Percentiles rank a stretch among this genome's conserved stretches.
These are phyloP conservation scores for Rhynchotus rufescens DNA, from an alignment of 2,797 vertebrate genomes.

Conservation along the genomic window DNA sequence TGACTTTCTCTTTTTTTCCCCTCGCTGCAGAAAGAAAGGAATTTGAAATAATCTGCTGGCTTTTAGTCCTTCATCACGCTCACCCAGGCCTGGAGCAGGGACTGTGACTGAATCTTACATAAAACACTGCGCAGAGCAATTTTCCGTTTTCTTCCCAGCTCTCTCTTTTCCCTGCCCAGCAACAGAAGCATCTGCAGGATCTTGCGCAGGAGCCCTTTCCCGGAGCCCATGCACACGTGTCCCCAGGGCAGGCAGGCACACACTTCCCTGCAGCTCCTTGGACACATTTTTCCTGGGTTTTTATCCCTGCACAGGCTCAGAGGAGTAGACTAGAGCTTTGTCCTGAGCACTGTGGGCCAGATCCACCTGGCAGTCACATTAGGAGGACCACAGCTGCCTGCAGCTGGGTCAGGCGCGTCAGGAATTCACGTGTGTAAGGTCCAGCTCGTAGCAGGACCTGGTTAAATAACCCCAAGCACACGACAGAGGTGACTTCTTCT, in stretches of 20 bases:
- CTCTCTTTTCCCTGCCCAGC: fast-evolving
- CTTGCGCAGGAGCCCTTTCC: background rate
- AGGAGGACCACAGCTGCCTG: background rate
- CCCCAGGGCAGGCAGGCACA: background rate
- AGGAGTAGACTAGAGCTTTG: background rate
- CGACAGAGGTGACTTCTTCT: background rate
- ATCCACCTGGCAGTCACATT: background rate
- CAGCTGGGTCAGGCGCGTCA: background rate
- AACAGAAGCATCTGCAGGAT: background rate
- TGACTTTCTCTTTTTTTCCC: background rate
- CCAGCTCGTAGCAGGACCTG: background rate
- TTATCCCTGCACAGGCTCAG: fast-evolving
- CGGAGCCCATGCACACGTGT: background rate
- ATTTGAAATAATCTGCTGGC: background rate
- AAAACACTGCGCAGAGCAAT: slow-evolving; percentile 28
- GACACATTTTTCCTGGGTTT: no score
- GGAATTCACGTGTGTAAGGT: fast-evolving
- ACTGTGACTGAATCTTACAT: background rate
- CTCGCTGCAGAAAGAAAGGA: background rate
- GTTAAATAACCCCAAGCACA: background rate
- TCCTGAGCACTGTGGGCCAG: background rate
- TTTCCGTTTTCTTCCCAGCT: background rate
- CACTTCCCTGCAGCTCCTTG: background rate
- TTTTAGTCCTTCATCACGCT: background rate
- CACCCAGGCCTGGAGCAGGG: background rate